Evolutionary conservation across 2,888 invertebrate species (phyloP), one percentile per base, ranked within the genome.

Genomic region (Scaptomyza reducta): DNA sequence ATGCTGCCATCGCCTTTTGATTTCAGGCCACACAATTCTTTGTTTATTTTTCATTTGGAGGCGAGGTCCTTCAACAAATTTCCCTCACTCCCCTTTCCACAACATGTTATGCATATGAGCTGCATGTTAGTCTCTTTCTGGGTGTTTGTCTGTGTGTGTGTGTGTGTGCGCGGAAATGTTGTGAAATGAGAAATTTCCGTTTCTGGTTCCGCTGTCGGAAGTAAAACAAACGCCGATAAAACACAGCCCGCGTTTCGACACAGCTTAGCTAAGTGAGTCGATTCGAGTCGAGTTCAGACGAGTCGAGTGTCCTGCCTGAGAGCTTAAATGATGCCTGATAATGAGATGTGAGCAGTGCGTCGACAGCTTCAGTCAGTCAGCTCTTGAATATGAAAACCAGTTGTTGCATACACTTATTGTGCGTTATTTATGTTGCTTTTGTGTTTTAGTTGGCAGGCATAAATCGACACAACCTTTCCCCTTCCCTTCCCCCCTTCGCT

Each of bases 161-260:
- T 56, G 56, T 33, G 50, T 51, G 53, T 54, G 45, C 56, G 65
- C 85, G 87, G 86, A 87, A 86, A 84, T 86, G 85, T 86, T 79
- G 78, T 77, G 81, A 79, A 83, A 87, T 83, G 83, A 83, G 87
- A 86, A 87, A 85, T 87, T 86, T 86, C 86, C 86, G 85, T 74
- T 86, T 83, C 87, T 85, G 86, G 79, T 85, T 87, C 83, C 87
- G 85, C 70, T 74, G 81, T 79, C 86, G 86, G 85, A 85, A 85
- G 78, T 85, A 85, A 84, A 84, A 84, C 84, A 84, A 85, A 83
- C 77, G 79, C 79, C 80, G 79, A 84, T 84, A 85, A 84, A 84
- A 79, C 81, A 75, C 63, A 66, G 68, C 53, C 53, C 50, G 25
- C 54, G 40, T 31, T 38, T 27, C 41, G 9, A 11, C 6, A 66